Evolutionary conservation across 1,140 invertebrate species (phyloP).

Genomic region (Drosophila lacertosa): DNA sequence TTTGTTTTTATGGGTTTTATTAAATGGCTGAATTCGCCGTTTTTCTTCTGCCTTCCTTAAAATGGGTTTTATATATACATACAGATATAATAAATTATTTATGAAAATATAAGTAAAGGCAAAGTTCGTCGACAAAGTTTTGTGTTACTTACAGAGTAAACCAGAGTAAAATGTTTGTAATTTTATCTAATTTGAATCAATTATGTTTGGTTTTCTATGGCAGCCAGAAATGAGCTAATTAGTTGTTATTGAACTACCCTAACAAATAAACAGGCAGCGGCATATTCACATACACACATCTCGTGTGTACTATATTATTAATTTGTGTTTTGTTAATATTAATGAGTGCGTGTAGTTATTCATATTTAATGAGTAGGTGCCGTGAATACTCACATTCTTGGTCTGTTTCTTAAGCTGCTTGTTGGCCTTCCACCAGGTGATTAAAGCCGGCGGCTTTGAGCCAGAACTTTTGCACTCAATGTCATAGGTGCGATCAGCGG

Average conservation of each 20-base stretch:
- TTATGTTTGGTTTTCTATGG: neutral
- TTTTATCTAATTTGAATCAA: neutral
- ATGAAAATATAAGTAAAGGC: neutral
- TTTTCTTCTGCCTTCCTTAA: neutral
- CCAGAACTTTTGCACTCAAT: constrained; percentile 93
- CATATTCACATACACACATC: neutral
- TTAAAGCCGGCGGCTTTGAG: constrained; percentile 91
- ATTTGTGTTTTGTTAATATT: constrained; percentile 2
- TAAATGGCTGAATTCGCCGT: neutral
- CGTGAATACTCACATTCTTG: constrained; percentile 89
- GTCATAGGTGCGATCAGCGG: constrained; percentile 92
- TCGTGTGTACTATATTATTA: neutral
- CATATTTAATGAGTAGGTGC: neutral
- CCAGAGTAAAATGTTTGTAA: neutral
- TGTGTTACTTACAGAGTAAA: neutral
- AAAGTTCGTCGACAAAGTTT: neutral
- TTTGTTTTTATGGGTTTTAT: neutral
- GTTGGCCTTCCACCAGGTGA: constrained; percentile 94
- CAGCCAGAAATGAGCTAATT: neutral
- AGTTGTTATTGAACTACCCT: constrained; percentile 4
- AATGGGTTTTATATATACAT: neutral
- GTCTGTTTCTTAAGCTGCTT: constrained; percentile 90
- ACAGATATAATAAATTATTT: neutral
- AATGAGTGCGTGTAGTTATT: constrained; percentile 5
- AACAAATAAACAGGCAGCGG: neutral